Evolutionary conservation across 1,140 invertebrate genomes (phyloP), one percentile per base, ranked within the genome.

Genomic region (Temnothorax longispinosus): DNA sequence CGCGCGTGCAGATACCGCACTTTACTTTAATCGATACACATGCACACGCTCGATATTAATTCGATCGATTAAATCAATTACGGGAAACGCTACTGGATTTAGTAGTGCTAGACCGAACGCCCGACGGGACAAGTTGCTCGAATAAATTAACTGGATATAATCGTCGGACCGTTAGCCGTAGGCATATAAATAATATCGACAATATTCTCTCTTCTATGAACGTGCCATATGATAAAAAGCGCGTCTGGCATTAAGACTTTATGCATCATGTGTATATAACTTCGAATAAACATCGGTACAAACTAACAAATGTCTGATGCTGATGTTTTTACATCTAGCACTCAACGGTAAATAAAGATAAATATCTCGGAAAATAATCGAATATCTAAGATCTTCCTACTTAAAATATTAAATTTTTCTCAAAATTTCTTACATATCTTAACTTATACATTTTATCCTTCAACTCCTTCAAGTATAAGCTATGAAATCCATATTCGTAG

Each of bases 31-130:
- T 89, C 87, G 88, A 78, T 75, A 77, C 62, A 11, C 65, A 74
- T 72, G 64, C 77, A 86, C 74, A 77, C 75, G 65, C 47, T 88
- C 38, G 81, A 88, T 88, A 88, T 89, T 89, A 89, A 89, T 88
- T 82, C 87, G 82, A 13, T 62, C 87, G 88, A 89, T 89, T 89
- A 88, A 89, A 88, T 88, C 87, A 86, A 86, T 88, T 88, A 89
- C 75, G 82, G 82, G 41, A 88, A 88, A 86, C 75, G 88, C 82
- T 72, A 69, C 81, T 86, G 75, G 82, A 88, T 86, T 85, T 62
- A 76, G 67, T 47, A 76, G 67, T 47, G 74, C 72, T 71, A 50
- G 67, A 82, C 41, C 86, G 71, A 62, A 75, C 87, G 86, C 52
- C 50, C 71, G 72, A 69, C 87, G 64, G 65, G 78, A 88, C 80